Evolutionary conservation across 2,888 invertebrate species (phyloP).

Genomic region (Zele albiditarsus): DNA sequence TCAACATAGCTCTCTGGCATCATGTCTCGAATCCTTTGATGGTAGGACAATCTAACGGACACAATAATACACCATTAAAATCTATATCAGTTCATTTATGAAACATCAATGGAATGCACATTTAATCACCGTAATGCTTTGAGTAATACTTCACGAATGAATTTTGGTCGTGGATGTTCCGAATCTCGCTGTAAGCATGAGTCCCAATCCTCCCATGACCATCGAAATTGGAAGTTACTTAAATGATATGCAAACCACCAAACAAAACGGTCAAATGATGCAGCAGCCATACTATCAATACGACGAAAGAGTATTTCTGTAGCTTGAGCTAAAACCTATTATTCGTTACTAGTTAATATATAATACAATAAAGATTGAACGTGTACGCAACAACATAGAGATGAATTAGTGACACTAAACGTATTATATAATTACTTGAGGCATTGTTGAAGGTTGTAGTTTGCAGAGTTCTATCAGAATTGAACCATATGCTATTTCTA

Average conservation of each 20-base stretch:
- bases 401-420: too few species aligned
- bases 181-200: constrained; percentile 86
- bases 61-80: background rate
- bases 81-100: background rate
- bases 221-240: constrained; percentile 99
- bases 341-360: background rate
- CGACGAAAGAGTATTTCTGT: constrained; percentile 97
- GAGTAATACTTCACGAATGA: constrained; percentile 92
- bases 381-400: too few species aligned
- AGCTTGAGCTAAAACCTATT: constrained; percentile 91
- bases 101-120: background rate
- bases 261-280: constrained; percentile 96
- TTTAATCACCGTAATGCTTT: constrained; percentile 87
- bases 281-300: constrained; percentile 97
- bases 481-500: constrained; percentile 95
- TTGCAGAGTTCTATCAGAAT: constrained; percentile 97
- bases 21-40: constrained; percentile 93
- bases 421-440: constrained; percentile 78
- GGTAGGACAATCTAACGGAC: constrained; percentile 87
- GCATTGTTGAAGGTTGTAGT: constrained; percentile 96
- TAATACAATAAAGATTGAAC: too few species aligned
- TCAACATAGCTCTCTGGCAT: constrained; percentile 90
- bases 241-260: constrained; percentile 99
- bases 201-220: constrained; percentile 99
- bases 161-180: constrained; percentile 95